Evolutionary conservation across 2,113 vertebrate species (phyloP).

Genomic region (Melanerpes formicivorus): DNA sequence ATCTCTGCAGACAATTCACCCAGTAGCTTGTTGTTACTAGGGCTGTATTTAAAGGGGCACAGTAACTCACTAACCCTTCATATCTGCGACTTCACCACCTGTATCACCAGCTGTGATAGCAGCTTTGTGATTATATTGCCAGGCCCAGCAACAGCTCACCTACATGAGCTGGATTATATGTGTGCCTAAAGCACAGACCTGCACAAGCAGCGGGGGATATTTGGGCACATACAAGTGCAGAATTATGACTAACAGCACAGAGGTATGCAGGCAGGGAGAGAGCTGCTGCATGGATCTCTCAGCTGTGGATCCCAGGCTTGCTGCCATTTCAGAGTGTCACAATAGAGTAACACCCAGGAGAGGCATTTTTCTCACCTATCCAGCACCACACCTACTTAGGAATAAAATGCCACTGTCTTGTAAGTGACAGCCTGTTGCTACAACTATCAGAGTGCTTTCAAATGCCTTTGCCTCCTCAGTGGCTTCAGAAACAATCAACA

Average conservation of each 20-base stretch:
- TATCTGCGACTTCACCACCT: neutral
- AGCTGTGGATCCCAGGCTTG: neutral
- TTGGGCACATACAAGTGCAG: accelerated
- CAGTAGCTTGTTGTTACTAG: neutral
- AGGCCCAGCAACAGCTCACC: neutral
- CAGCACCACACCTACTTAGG: neutral
- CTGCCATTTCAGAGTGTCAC: neutral
- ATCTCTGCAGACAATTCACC: accelerated
- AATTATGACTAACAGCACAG: accelerated
- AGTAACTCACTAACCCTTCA: neutral
- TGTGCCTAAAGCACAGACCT: neutral
- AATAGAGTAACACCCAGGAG: accelerated
- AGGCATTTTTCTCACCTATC: neutral
- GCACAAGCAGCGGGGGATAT: neutral
- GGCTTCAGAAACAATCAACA: neutral
- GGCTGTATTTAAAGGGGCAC: neutral
- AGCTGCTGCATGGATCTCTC: accelerated
- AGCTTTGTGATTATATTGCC: neutral
- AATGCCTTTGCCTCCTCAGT: neutral
- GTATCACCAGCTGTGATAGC: neutral
- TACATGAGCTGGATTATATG: accelerated
- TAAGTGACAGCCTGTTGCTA: neutral
- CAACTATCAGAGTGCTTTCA: neutral
- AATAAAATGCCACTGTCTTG: too few relatives aligned
- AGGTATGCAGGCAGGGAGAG: accelerated